phyloP scores from a whole-genome alignment of 2,797 vertebrate genomes.

The Poeciliopsis paucimaculata region DNA sequence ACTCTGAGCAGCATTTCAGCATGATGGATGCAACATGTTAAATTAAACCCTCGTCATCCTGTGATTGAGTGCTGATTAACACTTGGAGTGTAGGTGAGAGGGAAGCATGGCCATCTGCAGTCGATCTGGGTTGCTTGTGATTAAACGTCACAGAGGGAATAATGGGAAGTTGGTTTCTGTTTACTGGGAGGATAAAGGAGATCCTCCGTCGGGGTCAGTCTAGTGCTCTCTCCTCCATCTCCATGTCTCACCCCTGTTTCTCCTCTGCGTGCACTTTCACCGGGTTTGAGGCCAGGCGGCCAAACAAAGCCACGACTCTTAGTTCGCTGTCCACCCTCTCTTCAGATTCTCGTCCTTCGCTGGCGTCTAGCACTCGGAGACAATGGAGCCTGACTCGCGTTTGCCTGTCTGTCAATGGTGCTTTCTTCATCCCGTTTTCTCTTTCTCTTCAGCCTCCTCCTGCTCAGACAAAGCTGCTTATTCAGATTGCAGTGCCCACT shows the following conservation, averaged over 20 bases:
- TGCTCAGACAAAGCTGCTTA: conserved; percentile 70
- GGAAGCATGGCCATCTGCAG: conserved; percentile 34
- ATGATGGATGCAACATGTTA: conserved; percentile 35
- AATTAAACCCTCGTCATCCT: conserved; percentile 30
- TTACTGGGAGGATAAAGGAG: conserved; percentile 33
- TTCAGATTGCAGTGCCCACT: conserved; percentile 73
- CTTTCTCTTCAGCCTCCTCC: conserved; percentile 28
- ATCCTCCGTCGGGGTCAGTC: conserved; percentile 49
- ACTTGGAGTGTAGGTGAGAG: conserved; percentile 9
- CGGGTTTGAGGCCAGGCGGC: conserved; percentile 33
- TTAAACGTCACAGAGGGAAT: conserved; percentile 29
- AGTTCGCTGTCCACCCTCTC: conserved; percentile 68
- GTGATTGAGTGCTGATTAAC: conserved; percentile 44
- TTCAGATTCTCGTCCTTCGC: conserved; percentile 79
- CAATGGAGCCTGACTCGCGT: conserved; percentile 77
- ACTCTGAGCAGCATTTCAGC: conserved; percentile 8
- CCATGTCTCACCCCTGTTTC: conserved; percentile 36
- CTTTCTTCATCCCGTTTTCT: conserved; percentile 65
- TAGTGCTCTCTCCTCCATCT: conserved; percentile 57
- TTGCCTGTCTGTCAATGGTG: conserved; percentile 69
- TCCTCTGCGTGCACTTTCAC: conserved; percentile 63
- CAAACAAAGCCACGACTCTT: conserved; percentile 74
- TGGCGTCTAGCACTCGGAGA: conserved; percentile 76
- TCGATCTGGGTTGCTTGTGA: conserved; percentile 33
- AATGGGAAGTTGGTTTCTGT: conserved; percentile 25